phyloP scores from a whole-genome alignment of 2,113 vertebrate genomes.

The Cheilinus undulatus region DNA sequence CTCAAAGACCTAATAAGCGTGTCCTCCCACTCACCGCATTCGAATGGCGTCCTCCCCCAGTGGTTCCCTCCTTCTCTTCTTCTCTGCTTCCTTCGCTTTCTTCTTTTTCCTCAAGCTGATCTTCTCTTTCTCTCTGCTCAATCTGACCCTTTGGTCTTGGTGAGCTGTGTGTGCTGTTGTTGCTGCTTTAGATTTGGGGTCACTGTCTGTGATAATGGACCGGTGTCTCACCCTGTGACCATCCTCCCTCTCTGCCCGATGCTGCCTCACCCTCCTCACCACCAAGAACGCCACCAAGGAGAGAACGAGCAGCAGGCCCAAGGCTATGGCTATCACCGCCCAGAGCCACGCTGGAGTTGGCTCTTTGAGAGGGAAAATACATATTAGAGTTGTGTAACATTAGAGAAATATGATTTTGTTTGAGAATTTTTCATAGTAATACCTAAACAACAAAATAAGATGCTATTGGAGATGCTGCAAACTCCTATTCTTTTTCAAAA shows the following conservation, averaged over 20 bases:
- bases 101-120: constrained; percentile 79
- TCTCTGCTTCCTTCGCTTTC: constrained; percentile 83
- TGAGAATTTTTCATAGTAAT: background rate
- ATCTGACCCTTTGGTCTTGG: constrained; percentile 60
- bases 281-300: constrained; percentile 76
- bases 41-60: constrained; percentile 90
- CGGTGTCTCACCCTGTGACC: constrained; percentile 62
- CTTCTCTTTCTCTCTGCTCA: constrained; percentile 74
- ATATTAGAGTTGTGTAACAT: background rate
- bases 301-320: constrained; percentile 72
- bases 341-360: constrained; percentile 79
- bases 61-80: constrained; percentile 85
- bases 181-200: constrained; percentile 57
- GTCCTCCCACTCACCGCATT: constrained; percentile 87
- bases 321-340: constrained; percentile 79
- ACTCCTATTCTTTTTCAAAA: background rate
- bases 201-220: constrained; percentile 45
- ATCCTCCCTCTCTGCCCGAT: constrained; percentile 62
- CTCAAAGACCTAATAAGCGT: background rate
- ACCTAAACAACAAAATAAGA: background rate
- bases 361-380: constrained; percentile 25
- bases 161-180: constrained; percentile 55
- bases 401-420: background rate
- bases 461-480: too few species aligned
- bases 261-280: constrained; percentile 79